These are phyloP conservation scores for Campoletis sonorensis DNA, from an alignment of 1,140 invertebrate species.

Conservation along the genomic window DNA sequence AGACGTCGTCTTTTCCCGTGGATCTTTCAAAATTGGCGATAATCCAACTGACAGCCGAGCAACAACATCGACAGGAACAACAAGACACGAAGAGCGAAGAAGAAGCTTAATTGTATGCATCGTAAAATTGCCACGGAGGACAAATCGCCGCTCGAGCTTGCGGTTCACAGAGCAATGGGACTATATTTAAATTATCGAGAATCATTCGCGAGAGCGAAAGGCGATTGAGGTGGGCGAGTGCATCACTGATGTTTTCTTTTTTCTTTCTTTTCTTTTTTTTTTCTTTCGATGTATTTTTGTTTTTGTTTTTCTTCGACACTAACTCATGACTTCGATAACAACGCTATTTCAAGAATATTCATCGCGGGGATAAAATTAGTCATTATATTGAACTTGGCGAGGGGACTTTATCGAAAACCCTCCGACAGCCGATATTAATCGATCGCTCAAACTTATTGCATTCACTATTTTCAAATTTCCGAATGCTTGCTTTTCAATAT, in stretches of 20 bases:
- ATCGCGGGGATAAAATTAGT: background rate
- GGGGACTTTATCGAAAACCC: too few relatives aligned
- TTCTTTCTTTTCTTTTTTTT: background rate
- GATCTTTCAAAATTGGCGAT: slow-evolving; percentile 1
- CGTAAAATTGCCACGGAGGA: slow-evolving; percentile 4
- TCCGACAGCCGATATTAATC: too few relatives aligned
- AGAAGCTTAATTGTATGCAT: background rate
- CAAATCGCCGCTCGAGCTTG: slow-evolving; percentile 11
- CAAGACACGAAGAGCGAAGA: background rate
- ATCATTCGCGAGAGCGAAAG: slow-evolving; percentile 15
- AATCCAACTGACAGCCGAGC: slow-evolving; percentile 24
- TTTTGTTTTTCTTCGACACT: background rate
- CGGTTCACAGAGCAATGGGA: slow-evolving; percentile 7
- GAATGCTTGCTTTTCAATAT: too few relatives aligned
- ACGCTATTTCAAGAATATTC: background rate
- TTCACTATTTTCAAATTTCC: too few relatives aligned
- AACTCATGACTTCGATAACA: background rate
- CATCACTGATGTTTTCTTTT: background rate
- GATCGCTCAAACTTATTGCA: too few relatives aligned
- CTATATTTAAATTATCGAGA: slow-evolving; percentile 43
- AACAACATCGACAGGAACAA: slow-evolving; percentile 14
- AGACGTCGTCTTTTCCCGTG: background rate
- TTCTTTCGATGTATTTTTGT: background rate
- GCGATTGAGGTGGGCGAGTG: background rate
- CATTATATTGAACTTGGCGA: too few relatives aligned